phyloP scores from a whole-genome alignment of 2,888 invertebrate genomes.

The Brenthis daphne region DNA sequence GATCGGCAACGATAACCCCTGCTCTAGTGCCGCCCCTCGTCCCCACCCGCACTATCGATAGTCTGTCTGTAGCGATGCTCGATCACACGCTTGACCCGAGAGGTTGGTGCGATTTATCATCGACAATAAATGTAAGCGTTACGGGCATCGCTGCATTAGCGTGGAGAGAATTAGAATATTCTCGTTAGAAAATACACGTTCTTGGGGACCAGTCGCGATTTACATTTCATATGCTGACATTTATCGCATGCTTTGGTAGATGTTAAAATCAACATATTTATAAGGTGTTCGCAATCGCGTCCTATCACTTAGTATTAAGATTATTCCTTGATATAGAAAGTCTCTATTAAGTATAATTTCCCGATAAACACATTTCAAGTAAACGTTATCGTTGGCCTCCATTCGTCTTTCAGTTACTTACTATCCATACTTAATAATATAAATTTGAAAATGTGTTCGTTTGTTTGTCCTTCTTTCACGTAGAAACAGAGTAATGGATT shows the following conservation, averaged over 20 bases:
- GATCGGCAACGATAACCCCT: slow-evolving; percentile 71
- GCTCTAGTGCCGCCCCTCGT: slow-evolving; percentile 57
- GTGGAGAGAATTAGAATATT: slow-evolving; percentile 58
- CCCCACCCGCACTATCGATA: slow-evolving; percentile 66
- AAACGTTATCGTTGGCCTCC: slow-evolving; percentile 8
- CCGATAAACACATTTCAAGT: slow-evolving; percentile 9
- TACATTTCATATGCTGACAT: slow-evolving; percentile 40
- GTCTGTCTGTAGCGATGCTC: slow-evolving; percentile 47
- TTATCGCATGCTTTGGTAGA: slow-evolving; percentile 35
- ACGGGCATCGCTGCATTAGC: slow-evolving; percentile 57
- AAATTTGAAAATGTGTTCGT: too few species aligned
- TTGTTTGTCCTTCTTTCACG: too few species aligned
- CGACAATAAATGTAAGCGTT: slow-evolving; percentile 66
- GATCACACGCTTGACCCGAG: slow-evolving; percentile 65
- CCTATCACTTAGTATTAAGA: slow-evolving; percentile 38
- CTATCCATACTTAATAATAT: neutral
- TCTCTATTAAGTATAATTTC: slow-evolving; percentile 21
- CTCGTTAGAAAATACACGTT: slow-evolving; percentile 47
- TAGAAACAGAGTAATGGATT: too few species aligned
- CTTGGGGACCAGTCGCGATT: slow-evolving; percentile 35
- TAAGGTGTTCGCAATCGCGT: slow-evolving; percentile 32
- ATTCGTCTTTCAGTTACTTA: neutral
- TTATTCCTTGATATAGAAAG: slow-evolving; percentile 31
- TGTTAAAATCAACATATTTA: slow-evolving; percentile 41
- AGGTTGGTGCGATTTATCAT: slow-evolving; percentile 70